Conservation (phyloP, 2,113 vertebrate species). For the Motacilla tschutschensis region DNA sequence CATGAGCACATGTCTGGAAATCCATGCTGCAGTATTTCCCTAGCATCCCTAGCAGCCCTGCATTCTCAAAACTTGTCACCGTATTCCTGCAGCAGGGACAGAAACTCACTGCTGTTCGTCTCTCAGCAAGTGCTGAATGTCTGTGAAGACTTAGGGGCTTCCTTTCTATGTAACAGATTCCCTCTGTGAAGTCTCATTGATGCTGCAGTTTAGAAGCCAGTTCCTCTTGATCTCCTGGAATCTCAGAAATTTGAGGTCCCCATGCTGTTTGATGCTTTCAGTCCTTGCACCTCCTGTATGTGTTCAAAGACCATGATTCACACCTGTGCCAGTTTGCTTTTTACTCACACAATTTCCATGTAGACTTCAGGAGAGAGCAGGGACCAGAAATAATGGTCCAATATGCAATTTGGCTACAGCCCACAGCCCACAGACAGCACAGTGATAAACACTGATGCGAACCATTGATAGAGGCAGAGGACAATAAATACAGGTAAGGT, state of each 20-base stretch:
- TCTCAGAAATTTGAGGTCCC: background rate
- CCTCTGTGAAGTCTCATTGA: accelerated
- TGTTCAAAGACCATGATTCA: background rate
- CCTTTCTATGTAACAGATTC: background rate
- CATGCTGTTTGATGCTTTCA: accelerated
- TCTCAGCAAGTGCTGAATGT: background rate
- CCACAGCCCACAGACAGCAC: background rate
- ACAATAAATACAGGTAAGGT: background rate
- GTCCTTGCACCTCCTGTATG: background rate
- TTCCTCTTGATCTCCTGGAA: background rate
- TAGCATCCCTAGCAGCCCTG: background rate
- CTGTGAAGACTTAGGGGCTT: background rate
- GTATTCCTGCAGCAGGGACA: accelerated
- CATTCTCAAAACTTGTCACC: accelerated
- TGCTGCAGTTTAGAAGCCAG: background rate
- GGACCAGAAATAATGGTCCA: background rate
- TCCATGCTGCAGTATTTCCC: background rate
- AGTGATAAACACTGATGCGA: background rate
- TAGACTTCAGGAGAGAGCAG: background rate
- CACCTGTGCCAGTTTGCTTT: background rate
- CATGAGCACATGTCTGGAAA: background rate
- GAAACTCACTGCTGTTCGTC: background rate
- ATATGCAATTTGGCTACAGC: background rate
- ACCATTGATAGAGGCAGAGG: background rate
- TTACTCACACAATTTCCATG: background rate